Evolutionary conservation across 1,140 invertebrate species (phyloP), one percentile per base, ranked within the genome.

Genomic region (Drosophila fuyamai): DNA sequence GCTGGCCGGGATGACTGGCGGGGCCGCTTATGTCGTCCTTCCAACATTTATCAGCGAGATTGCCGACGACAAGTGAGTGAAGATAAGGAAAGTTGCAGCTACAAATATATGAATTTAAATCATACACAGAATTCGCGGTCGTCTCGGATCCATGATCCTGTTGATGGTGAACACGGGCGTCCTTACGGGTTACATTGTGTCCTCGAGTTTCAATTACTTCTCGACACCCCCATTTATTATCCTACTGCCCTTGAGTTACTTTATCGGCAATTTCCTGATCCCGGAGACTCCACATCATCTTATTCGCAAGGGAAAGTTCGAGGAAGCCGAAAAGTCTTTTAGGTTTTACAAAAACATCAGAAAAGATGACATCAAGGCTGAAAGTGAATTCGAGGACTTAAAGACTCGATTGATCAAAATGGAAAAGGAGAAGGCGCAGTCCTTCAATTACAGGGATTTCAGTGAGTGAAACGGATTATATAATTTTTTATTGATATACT

Each of bases 251-350:
- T 76, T 96, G 0, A 48, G 96, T 0, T 95, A 96, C 43, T 91
- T 96, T 0, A 47, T 94, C 0, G 93, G 94, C 0, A 96, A 97
- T 29, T 66, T 95, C 32, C 95, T 94, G 80, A 60, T 98, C 92
- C 97, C 97, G 0, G 97, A 98, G 92, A 97, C 97, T 4, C 97
- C 97, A 0, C 93, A 94, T 13, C 96, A 95, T 93, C 92, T 96
- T 1, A 92, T 96, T 58, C 93, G 93, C 70, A 93, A 93, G 84
- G 94, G 94, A 12, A 93, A 94, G 13, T 92, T 94, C 16, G 92
- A 93, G 7, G 94, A 95, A 44, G 97, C 97, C 0, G 94, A 95
- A 46, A 92, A 93, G 8, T 94, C 95, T 4, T 93, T 97, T 46
- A 55, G 73, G 43, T 92, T 86, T 43, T 92, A 91, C 29, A 80